These are phyloP conservation scores for Halcyon badia DNA, from an alignment of 2,797 vertebrate genomes.

Conservation along the genomic window DNA sequence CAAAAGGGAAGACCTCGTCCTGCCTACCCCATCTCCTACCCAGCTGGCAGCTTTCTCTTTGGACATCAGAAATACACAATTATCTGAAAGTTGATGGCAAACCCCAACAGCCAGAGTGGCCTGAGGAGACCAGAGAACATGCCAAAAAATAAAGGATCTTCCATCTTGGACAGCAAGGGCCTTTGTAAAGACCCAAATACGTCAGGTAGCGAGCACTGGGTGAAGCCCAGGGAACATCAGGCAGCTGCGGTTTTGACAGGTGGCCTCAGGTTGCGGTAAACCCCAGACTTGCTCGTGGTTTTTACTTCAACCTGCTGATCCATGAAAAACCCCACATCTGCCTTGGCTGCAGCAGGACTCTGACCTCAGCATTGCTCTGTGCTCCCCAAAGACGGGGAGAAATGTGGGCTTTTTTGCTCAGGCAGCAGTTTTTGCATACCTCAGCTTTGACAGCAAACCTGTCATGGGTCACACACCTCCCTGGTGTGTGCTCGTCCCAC, in stretches of 20 bases:
- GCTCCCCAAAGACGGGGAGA: not conserved
- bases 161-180: not conserved
- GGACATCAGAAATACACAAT: not conserved
- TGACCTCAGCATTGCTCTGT: rapidly evolving
- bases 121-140: not conserved
- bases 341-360: not conserved
- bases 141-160: not conserved
- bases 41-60: not conserved
- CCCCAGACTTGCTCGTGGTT: not conserved
- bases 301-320: not conserved
- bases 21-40: not conserved
- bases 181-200: not conserved
- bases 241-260: not conserved
- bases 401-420: rapidly evolving
- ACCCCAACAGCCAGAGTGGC: not conserved
- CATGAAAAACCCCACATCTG: not conserved
- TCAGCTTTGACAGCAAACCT: not conserved
- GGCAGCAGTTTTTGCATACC: not conserved
- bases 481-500: not conserved
- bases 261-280: not conserved
- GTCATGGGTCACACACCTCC: not conserved
- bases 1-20: not conserved
- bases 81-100: not conserved
- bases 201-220: rapidly evolving
- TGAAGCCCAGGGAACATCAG: not conserved